A percentile compares a stretch with the other conserved stretches of the same genome.
These are phyloP conservation scores for Rallus limicola DNA, from an alignment of 2,113 vertebrate genomes.

Conservation along the genomic window DNA sequence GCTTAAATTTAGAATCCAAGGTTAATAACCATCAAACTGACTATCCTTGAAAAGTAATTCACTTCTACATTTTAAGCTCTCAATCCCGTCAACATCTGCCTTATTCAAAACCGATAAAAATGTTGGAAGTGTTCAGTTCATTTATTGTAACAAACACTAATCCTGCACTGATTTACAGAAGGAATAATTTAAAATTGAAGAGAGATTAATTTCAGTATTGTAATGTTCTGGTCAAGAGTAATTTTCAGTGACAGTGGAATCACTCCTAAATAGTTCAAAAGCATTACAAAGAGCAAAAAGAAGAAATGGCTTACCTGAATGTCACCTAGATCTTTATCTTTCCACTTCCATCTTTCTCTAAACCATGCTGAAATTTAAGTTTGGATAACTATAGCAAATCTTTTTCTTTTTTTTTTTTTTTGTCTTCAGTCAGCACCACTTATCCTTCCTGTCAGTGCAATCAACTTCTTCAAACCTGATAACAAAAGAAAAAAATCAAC, in stretches of 20 bases:
- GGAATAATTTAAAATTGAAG: slow-evolving; percentile 22
- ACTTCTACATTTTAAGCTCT: neutral
- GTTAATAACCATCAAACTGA: neutral
- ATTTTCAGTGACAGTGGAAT: neutral
- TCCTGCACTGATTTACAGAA: neutral
- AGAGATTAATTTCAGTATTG: neutral
- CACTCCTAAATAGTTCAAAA: neutral
- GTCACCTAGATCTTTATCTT: neutral
- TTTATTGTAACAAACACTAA: neutral
- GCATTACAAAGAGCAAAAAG: neutral
- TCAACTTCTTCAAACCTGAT: neutral
- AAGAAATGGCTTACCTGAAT: neutral
- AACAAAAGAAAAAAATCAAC: neutral
- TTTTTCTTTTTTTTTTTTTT: neutral
- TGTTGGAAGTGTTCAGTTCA: neutral
- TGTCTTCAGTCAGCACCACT: neutral
- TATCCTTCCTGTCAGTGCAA: neutral
- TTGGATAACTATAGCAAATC: neutral
- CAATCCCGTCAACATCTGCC: slow-evolving; percentile 2
- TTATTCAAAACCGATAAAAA: neutral
- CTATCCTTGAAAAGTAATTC: neutral
- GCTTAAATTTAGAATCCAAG: neutral
- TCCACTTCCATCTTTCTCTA: neutral
- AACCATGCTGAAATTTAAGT: neutral
- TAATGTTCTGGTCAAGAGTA: neutral